Evolutionary conservation across 2,797 vertebrate species (phyloP).

Genomic region (Sebastes aleutianus): DNA sequence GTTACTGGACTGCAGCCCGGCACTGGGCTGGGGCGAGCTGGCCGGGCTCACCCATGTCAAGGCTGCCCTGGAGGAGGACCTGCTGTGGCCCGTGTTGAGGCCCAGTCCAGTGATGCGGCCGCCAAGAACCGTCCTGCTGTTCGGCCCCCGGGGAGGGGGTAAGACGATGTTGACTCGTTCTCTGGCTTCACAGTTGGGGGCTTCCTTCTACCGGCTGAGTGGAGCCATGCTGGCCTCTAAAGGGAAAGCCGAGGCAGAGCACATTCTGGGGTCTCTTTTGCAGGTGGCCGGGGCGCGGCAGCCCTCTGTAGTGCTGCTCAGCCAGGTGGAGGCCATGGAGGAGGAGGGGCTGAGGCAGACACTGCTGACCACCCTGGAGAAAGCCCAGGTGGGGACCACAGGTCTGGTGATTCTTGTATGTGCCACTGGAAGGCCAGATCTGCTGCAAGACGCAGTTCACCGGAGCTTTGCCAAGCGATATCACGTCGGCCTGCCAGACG

Average conservation of each 20-base stretch:
- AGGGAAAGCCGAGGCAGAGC: constrained; percentile 90
- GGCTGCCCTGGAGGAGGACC: constrained; percentile 91
- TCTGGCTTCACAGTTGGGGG: constrained; percentile 92
- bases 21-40: constrained; percentile 91
- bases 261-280: constrained; percentile 89
- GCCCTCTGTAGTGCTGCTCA: constrained; percentile 90
- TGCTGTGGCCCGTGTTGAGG: constrained; percentile 93
- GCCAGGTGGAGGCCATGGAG: constrained; percentile 87
- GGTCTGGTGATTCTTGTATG: constrained; percentile 89
- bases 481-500: constrained; percentile 89
- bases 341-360: constrained; percentile 85
- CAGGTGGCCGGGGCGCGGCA: constrained; percentile 87
- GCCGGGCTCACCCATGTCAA: constrained; percentile 89
- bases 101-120: constrained; percentile 81
- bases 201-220: constrained; percentile 88
- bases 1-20: constrained; percentile 88
- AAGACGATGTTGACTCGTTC: constrained; percentile 91
- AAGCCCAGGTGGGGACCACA: constrained; percentile 79
- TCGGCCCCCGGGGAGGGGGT: constrained; percentile 89
- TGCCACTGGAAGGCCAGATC: constrained; percentile 89
- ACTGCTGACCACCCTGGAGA: constrained; percentile 89
- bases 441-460: constrained; percentile 89
- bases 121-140: constrained; percentile 89
- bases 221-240: constrained; percentile 86
- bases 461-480: constrained; percentile 91